These are phyloP conservation scores for Molossus alvarezi DNA, from an alignment of 2,797 vertebrate genomes.

Conservation along the genomic window DNA sequence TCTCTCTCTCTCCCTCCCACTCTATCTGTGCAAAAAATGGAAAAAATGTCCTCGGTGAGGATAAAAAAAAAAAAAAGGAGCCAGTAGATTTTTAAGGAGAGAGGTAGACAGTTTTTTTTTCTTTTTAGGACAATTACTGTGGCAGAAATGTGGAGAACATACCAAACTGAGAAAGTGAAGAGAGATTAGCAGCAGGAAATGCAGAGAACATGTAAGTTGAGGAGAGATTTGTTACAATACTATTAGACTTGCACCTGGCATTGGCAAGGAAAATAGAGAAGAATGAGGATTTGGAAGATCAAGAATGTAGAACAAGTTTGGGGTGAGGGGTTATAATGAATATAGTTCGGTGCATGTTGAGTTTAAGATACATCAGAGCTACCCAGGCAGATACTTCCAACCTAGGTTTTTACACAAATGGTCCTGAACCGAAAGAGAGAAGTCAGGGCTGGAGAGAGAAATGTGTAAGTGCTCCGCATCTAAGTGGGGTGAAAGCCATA, in stretches of 20 bases:
- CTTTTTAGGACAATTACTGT: not conserved
- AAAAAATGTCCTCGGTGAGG: too few relatives aligned
- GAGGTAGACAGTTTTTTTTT: not conserved
- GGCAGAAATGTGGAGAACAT: not conserved
- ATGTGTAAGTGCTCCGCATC: not conserved
- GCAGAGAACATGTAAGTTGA: not conserved
- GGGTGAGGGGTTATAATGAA: not conserved
- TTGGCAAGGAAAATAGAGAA: not conserved
- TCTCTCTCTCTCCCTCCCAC: too few relatives aligned
- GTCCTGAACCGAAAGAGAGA: not conserved
- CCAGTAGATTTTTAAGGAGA: not conserved
- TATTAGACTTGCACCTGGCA: not conserved
- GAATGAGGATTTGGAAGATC: not conserved
- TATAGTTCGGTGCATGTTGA: not conserved
- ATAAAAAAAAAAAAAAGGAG: too few relatives aligned
- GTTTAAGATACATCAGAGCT: not conserved
- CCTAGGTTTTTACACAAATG: not conserved
- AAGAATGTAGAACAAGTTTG: not conserved
- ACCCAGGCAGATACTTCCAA: not conserved
- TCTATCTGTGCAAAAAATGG: too few relatives aligned
- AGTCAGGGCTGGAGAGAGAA: not conserved
- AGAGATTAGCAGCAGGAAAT: not conserved
- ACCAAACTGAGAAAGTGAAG: not conserved
- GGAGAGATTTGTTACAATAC: not conserved
- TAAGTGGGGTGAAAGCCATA: not conserved